phyloP scores from a whole-genome alignment of 2,113 vertebrate genomes.

The Petroica traversi region DNA sequence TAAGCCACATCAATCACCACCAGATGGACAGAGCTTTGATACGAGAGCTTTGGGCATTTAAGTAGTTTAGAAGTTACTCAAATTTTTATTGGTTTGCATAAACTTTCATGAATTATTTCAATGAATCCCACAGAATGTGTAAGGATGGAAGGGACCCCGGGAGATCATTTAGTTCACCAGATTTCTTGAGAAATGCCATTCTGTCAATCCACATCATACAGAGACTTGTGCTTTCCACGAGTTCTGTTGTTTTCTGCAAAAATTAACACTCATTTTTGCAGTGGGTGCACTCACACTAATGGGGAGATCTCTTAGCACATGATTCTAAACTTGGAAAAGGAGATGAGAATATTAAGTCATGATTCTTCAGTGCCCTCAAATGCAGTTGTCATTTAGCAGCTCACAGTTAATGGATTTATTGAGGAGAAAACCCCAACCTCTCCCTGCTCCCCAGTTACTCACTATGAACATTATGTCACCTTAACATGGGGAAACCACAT shows the following conservation, averaged over 20 bases:
- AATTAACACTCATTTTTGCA: not conserved
- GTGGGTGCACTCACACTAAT: not conserved
- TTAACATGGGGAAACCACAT: not conserved
- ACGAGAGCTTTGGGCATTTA: not conserved
- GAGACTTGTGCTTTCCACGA: not conserved
- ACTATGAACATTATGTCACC: not conserved
- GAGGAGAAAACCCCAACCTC: not conserved
- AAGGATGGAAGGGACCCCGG: not conserved
- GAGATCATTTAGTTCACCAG: not conserved
- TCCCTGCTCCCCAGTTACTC: not conserved
- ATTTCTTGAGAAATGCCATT: not conserved
- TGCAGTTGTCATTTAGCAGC: not conserved
- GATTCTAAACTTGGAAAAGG: not conserved
- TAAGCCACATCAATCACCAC: not conserved
- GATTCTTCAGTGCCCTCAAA: not conserved
- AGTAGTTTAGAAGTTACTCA: not conserved
- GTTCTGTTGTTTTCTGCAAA: not conserved
- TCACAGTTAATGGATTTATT: not conserved
- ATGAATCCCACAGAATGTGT: not conserved
- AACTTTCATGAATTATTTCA: not conserved
- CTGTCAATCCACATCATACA: not conserved
- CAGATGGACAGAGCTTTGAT: not conserved
- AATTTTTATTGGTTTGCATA: not conserved
- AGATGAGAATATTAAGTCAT: not conserved
- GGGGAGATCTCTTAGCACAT: not conserved